A percentile compares a stretch with the other conserved stretches of the same genome.
phyloP scores from a whole-genome alignment of 2,113 vertebrate species.

The Apeltes quadracus region DNA sequence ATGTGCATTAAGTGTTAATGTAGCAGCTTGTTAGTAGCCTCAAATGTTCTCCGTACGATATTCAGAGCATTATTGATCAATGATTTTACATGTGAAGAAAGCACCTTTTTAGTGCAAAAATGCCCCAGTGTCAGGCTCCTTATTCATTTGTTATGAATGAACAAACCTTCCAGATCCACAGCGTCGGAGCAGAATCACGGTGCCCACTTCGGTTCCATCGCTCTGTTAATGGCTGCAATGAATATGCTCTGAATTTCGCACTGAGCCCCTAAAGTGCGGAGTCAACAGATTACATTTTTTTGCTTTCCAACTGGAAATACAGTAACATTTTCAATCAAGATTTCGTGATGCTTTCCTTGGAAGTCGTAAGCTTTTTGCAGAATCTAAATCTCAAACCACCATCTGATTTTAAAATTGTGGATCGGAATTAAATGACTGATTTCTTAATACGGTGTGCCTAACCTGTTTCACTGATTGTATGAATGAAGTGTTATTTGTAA shows the following conservation, averaged over 20 bases:
- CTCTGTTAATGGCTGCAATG: neutral
- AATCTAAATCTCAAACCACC: conserved; percentile 1
- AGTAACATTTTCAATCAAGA: neutral
- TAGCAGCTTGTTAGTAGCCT: conserved; percentile 22
- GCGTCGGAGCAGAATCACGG: too few relatives aligned
- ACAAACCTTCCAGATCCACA: too few relatives aligned
- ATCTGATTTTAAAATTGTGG: neutral
- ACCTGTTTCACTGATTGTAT: conserved; percentile 27
- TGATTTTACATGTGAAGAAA: neutral
- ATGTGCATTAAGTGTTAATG: conserved; percentile 33
- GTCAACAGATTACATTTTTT: neutral
- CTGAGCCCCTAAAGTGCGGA: neutral
- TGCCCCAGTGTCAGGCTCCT: neutral
- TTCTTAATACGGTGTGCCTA: conserved; percentile 10
- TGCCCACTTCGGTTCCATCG: too few relatives aligned
- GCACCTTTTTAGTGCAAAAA: neutral
- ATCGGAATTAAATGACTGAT: neutral
- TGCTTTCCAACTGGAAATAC: conserved; percentile 1
- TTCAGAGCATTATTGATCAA: neutral
- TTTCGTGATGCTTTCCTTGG: conserved; percentile 6
- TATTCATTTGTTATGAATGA: too few relatives aligned
- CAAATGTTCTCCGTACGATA: neutral
- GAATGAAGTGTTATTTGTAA: conserved; percentile 27
- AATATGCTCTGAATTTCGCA: neutral
- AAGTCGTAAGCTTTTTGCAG: neutral